Conservation (phyloP, 2,113 vertebrate genomes). For the Rutilus rutilus region DNA sequence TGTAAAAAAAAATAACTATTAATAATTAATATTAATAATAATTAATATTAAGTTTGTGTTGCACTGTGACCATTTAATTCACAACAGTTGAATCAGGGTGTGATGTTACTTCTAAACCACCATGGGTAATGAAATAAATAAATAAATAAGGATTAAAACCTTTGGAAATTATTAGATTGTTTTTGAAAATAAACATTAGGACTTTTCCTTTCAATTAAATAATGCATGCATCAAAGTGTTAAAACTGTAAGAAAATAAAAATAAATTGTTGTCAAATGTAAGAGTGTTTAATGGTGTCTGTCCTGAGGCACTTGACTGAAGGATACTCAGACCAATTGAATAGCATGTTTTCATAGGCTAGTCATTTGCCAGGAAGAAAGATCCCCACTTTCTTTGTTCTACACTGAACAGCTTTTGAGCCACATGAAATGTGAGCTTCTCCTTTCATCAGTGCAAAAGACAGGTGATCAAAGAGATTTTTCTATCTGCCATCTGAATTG, state of each 20-base stretch:
- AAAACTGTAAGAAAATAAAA: neutral
- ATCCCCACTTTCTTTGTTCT: constrained; percentile 46
- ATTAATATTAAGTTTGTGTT: neutral
- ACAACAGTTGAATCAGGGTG: neutral
- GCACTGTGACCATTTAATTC: neutral
- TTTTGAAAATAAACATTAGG: neutral
- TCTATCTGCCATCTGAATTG: constrained; percentile 46
- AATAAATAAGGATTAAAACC: neutral
- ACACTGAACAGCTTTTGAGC: constrained; percentile 40
- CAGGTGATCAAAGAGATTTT: constrained; percentile 51
- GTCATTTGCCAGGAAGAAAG: constrained; percentile 40
- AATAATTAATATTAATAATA: too few relatives aligned
- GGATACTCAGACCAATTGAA: constrained; percentile 17
- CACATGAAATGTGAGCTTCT: constrained; percentile 49
- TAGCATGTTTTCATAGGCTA: constrained; percentile 21
- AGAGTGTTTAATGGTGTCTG: constrained; percentile 11
- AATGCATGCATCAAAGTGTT: neutral
- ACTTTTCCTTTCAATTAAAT: neutral
- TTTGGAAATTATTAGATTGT: too few relatives aligned
- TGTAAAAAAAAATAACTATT: too few relatives aligned
- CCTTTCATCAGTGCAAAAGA: constrained; percentile 55
- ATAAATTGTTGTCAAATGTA: neutral
- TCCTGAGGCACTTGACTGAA: constrained; percentile 27
- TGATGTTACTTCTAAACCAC: too few relatives aligned
- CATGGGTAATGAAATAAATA: neutral